A percentile compares a stretch with the other conserved stretches of the same genome.
phyloP scores from a whole-genome alignment of 2,888 invertebrate genomes.

The Acanthacorydalis orientalis region DNA sequence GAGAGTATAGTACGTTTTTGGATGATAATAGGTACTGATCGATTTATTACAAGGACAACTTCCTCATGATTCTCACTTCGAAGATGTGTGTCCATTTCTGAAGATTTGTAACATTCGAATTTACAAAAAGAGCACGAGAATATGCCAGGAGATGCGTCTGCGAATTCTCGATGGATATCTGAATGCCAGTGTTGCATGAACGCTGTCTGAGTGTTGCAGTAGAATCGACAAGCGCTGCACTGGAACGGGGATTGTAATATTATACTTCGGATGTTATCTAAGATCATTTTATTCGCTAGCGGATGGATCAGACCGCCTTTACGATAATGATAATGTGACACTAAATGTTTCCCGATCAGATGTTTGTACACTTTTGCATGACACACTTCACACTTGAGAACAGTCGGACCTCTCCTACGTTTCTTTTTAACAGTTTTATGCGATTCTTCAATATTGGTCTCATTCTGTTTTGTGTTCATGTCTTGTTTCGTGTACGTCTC shows the following conservation, averaged over 20 bases:
- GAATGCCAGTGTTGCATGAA: slow-evolving; percentile 63
- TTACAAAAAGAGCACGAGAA: slow-evolving; percentile 63
- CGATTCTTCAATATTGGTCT: not conserved
- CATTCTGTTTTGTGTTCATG: slow-evolving; percentile 12
- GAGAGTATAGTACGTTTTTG: slow-evolving; percentile 42
- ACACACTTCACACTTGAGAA: slow-evolving; percentile 54
- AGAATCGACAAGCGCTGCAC: slow-evolving; percentile 71
- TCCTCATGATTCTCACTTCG: slow-evolving; percentile 49
- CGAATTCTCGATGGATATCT: slow-evolving; percentile 35
- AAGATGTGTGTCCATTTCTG: slow-evolving; percentile 52
- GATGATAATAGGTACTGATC: slow-evolving; percentile 65
- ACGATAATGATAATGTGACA: slow-evolving; percentile 71
- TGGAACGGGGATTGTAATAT: slow-evolving; percentile 72
- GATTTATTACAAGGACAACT: slow-evolving; percentile 56
- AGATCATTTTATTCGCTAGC: slow-evolving; percentile 41
- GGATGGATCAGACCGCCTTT: slow-evolving; percentile 44
- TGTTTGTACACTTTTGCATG: slow-evolving; percentile 47
- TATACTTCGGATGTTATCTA: slow-evolving; percentile 61
- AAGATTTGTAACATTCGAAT: slow-evolving; percentile 42
- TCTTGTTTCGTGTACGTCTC: slow-evolving; percentile 16
- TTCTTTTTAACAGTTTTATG: slow-evolving; percentile 11
- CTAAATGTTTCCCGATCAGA: slow-evolving; percentile 67
- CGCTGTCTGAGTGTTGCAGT: slow-evolving; percentile 55
- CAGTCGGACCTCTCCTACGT: slow-evolving; percentile 33
- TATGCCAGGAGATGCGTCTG: slow-evolving; percentile 34